Evolutionary conservation across 1,140 invertebrate species (phyloP), one percentile per base, ranked within the genome.

Genomic region (Aphaenogaster floridana): DNA sequence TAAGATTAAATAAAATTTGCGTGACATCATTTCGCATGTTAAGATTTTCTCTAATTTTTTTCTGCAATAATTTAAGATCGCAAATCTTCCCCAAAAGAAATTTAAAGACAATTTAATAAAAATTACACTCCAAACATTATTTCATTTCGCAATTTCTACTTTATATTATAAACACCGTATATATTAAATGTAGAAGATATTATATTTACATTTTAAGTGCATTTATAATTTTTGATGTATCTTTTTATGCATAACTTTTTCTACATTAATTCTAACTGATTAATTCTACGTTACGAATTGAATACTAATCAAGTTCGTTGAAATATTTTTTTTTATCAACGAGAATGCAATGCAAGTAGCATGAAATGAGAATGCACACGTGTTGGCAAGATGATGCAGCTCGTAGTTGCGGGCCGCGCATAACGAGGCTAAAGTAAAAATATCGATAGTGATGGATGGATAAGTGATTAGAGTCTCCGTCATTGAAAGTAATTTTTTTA

Each of bases 361-460:
- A 21, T 13, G 3, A 71, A 81, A 71, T 21, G 66, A 71, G n/a
- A 45, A 81, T 45, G 64, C 15, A 1, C 28, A 17, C 48, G 36
- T 57, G 48, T 81, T 57, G 34, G 63, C 61, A 36, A 52, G 77
- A 68, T 52, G 61, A 80, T 80, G 63, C 36, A 80, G 45, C 34
- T 52, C 28, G 77, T 2, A 64, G 3, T 45, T 28, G 21, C 42
- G 17, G 13, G 21, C 9, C 15, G 15, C 8, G 8, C 0, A 15
- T 71, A 71, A 81, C 52, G 21, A 71, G 50, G n/a, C 9, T 34
- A 4, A 57, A 11, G 21, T 81, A 81, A 81, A 81, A 81, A 71
- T 81, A 71, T 61, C 50, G 66, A 81, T 81, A 71, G 50, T 71
- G 64, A 71, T 81, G 79, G 66, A 81, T 81, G 52, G 13, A n/a